These are phyloP conservation scores for Cephonodes hylas DNA, from an alignment of 2,888 invertebrate genomes.

Conservation along the genomic window DNA sequence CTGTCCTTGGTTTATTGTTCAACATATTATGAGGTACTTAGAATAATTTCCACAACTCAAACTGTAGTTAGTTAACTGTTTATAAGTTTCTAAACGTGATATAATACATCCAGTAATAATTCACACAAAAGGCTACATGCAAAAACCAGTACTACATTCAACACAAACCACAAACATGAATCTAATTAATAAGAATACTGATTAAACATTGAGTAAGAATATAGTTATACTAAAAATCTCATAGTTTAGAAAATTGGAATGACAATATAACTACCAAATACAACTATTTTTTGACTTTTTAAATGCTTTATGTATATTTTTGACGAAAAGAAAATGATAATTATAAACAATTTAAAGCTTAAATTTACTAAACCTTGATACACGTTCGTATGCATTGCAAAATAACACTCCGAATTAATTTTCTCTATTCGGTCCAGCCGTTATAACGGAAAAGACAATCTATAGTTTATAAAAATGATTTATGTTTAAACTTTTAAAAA, in stretches of 20 bases:
- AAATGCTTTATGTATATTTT: too few species aligned
- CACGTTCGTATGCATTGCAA: background rate
- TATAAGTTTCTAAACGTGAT: background rate
- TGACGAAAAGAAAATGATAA: too few species aligned
- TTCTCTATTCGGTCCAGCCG: background rate
- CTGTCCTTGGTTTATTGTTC: too few species aligned
- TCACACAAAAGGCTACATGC: background rate
- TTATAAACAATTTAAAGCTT: too few species aligned
- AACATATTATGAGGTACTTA: too few species aligned
- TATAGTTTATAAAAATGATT: background rate
- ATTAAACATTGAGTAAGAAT: slow-evolving; percentile 2
- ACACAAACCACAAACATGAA: background rate
- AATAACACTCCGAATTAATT: background rate
- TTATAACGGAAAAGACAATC: background rate
- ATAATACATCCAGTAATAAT: background rate
- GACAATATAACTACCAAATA: background rate
- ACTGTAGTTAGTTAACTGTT: too few species aligned
- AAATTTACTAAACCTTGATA: too few species aligned
- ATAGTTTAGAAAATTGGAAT: background rate
- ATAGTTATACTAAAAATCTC: background rate
- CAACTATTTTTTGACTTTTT: background rate
- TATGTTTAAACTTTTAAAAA: too few species aligned
- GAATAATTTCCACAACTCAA: too few species aligned
- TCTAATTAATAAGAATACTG: slow-evolving; percentile 2
- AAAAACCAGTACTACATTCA: background rate